Evolutionary conservation across 2,113 vertebrate species (phyloP), one percentile per base, ranked within the genome.

Genomic region (Nerophis lumbriciformis): DNA sequence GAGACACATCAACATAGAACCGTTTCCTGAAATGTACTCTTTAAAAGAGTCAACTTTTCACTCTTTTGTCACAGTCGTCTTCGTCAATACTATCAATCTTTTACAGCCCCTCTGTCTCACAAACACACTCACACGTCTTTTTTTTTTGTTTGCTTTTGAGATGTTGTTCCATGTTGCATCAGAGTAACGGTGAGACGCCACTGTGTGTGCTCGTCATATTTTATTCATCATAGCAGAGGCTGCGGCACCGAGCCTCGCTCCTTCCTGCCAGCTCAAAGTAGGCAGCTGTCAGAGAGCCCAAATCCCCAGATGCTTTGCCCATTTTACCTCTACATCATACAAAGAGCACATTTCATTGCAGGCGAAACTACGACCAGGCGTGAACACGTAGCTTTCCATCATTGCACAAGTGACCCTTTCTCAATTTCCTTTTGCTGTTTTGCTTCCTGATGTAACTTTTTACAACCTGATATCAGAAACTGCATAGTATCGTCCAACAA

Each of bases 201-300:
- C 64, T 78, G 61, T 66, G 61, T 79, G 70, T 52, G 77, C 76
- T 64, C 45, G 66, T 83, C 79, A 87, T 88, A 85, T 87, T 88
- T 88, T 84, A 87, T 89, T 88, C 79, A 88, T 87, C 60, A 67
- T 53, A 39, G 60, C 35, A 78, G 69, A 76, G 51, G 74, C 79
- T 80, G 69, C 66, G 52, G 72, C 61, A 55, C 65, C 4, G 65
- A 73, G 76, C 45, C 65, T 65, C 48, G 11, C 71, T 75, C 51
- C 64, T 76, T 81, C 65, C 72, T 81, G 76, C 13, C 2, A 72
- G 60, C 60, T 73, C 52, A 73, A 63, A 80, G 74, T 66, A 82
- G 73, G 78, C 84, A 72, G 78, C 77, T 80, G 80, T 83, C 77
- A 79, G 59, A 73, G 55, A 72, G 57, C 65, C 53, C n/a, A 72